phyloP scores from a whole-genome alignment of 2,888 invertebrate genomes.

The Allacma fusca region DNA sequence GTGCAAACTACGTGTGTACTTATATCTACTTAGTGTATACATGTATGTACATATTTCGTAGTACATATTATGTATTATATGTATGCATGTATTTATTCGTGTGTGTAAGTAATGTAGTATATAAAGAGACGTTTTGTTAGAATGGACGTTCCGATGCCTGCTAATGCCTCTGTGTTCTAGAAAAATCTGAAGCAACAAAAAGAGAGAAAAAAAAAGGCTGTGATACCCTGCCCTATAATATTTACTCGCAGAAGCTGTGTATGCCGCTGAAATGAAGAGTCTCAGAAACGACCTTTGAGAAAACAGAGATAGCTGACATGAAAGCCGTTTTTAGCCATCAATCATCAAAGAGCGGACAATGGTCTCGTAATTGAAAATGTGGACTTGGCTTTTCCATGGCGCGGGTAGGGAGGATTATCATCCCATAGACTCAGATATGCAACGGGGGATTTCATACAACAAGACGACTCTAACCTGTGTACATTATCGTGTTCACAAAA shows the following conservation, averaged over 20 bases:
- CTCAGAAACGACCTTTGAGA: no score
- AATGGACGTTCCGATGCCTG: no score
- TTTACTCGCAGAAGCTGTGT: not conserved
- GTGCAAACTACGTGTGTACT: no score
- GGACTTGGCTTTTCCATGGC: conserved; percentile 40
- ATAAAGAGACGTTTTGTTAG: no score
- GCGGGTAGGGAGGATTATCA: conserved; percentile 12
- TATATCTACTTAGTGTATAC: no score
- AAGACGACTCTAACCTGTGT: not conserved
- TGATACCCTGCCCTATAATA: not conserved
- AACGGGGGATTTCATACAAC: not conserved
- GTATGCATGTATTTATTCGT: no score
- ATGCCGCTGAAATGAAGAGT: not conserved
- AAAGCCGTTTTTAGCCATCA: conserved; percentile 44
- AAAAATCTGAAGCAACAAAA: not conserved
- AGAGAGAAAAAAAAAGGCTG: not conserved
- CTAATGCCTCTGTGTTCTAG: no score
- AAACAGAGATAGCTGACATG: conserved; percentile 36
- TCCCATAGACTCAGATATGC: not conserved
- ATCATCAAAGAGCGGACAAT: conserved; percentile 49
- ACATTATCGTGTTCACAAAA: conserved; percentile 7
- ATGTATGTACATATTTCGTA: no score
- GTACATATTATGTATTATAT: no score
- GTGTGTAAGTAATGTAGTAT: no score
- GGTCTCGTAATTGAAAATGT: conserved; percentile 49